Conservation (phyloP, 35 echinoderm and acorn worm species). For the Diadema setosum region DNA sequence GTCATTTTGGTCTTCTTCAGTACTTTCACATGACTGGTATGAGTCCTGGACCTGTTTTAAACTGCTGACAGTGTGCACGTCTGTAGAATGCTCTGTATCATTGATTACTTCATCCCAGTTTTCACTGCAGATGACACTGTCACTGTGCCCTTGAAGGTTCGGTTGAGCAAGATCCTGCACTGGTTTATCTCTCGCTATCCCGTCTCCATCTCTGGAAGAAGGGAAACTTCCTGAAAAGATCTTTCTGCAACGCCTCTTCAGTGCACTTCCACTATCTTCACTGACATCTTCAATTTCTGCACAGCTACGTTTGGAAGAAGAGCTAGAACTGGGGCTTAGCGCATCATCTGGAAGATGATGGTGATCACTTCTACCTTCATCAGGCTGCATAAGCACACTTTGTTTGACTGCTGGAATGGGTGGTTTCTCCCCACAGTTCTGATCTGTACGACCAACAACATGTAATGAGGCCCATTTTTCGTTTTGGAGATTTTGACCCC, state of each 20-base stretch:
- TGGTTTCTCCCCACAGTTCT: neutral
- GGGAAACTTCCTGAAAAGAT: neutral
- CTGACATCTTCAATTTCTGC: neutral
- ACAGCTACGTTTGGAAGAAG: neutral
- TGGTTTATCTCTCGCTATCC: neutral
- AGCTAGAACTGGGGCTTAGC: neutral
- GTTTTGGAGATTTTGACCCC: neutral
- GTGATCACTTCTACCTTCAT: neutral
- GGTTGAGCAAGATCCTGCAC: neutral
- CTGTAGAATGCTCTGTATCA: neutral
- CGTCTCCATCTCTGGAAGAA: neutral
- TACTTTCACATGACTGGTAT: neutral
- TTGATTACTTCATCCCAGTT: neutral
- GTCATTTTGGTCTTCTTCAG: neutral
- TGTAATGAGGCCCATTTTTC: neutral
- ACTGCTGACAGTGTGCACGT: neutral
- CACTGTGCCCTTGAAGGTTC: neutral
- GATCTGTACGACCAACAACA: neutral
- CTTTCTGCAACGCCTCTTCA: neutral
- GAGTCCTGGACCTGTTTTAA: neutral
- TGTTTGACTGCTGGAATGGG: neutral
- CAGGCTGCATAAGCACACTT: neutral
- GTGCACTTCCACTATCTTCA: neutral
- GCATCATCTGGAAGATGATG: neutral
- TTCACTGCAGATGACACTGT: neutral